phyloP scores from a whole-genome alignment of 2,888 invertebrate species.

The Drosophila subsilvestris region DNA sequence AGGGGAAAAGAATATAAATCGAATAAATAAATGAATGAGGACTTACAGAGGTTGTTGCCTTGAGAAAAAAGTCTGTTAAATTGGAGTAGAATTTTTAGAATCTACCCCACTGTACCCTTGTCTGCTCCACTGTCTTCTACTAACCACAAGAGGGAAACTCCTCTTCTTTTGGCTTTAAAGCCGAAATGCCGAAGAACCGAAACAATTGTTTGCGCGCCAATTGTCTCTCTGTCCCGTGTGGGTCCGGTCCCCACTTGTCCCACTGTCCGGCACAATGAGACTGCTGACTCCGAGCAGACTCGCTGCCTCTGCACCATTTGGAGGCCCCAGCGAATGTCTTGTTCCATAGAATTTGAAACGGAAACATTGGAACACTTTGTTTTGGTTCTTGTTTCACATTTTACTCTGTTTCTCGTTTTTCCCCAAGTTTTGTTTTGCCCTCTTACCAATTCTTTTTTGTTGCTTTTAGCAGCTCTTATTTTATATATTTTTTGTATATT shows the following conservation, averaged over 20 bases:
- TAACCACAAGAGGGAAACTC: not conserved
- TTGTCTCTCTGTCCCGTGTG: slow-evolving; percentile 57
- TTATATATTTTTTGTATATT: slow-evolving; percentile 20
- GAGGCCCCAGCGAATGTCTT: slow-evolving; percentile 76
- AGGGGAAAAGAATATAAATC: not conserved
- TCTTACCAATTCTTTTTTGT: slow-evolving; percentile 18
- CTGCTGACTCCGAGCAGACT: slow-evolving; percentile 20
- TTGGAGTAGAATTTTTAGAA: not conserved
- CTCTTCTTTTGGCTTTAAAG: slow-evolving; percentile 11
- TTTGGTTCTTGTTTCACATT: slow-evolving; percentile 76
- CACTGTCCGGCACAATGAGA: slow-evolving; percentile 45
- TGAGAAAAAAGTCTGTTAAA: not conserved
- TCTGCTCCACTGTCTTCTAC: not conserved
- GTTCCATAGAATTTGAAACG: slow-evolving; percentile 82
- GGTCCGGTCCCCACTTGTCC: slow-evolving; percentile 15
- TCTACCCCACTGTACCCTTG: no score
- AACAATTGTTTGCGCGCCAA: slow-evolving; percentile 79
- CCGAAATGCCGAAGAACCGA: slow-evolving; percentile 51
- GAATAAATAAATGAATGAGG: not conserved
- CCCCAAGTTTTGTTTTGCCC: slow-evolving; percentile 16
- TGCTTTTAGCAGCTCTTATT: slow-evolving; percentile 24
- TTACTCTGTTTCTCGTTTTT: slow-evolving; percentile 47
- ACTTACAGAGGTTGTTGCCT: not conserved
- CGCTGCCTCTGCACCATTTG: not conserved
- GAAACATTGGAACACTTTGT: slow-evolving; percentile 82